Base-by-base conservation (phyloP, 1,140 invertebrate species). In the Drosophila chauvacae region DNA sequence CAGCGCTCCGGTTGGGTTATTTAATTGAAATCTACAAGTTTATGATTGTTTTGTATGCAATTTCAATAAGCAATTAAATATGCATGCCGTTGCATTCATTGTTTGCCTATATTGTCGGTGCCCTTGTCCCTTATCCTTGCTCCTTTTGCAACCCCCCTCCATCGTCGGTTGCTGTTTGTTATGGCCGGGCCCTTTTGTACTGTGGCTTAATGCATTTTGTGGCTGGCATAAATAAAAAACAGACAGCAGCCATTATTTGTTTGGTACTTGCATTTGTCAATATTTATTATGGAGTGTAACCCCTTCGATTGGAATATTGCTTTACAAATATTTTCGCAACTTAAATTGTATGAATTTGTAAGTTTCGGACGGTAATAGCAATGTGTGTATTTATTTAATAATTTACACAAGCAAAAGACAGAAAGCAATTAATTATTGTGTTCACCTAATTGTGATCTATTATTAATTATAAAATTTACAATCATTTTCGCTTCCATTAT, bases 21-120 rank as follows among this genome's bases (percentile, higher is more conserved):
- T 73, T 88, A 88, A 87, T 88, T 87, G 72, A 83, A 87, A 77
- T 88, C 72, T 57, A 63, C 79, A 84, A 87, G 65, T 84, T 88
- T 62, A 88, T 84, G 70, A 87, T 82, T 87, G 68, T 74, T 72
- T 77, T 77, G 65, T 51, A 63, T 76, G 70, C 70, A 87, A 62
- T 82, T 76, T 72, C 57, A 51, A 77, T 87, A 77, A 60, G 84
- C 70, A 73, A 74, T 77, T 88, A 77, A 87, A 88, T 88, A 84
- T 86, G 78, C 80, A 79, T 75, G 56, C 64, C 45, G 42, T 51
- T 68, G 62, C 45, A 51, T 66, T 61, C 66, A 85, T 86, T 86
- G 80, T 86, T 88, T 87, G 83, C 23, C 62, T 62, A 69, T 68
- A 61, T 80, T 60, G 70, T 64, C 58, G 37, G 57, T 42, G 39